A percentile compares a stretch with the other conserved stretches of the same genome.
Conservation (phyloP, 1,140 invertebrate species). For the Lordiphosa clarofinis region DNA sequence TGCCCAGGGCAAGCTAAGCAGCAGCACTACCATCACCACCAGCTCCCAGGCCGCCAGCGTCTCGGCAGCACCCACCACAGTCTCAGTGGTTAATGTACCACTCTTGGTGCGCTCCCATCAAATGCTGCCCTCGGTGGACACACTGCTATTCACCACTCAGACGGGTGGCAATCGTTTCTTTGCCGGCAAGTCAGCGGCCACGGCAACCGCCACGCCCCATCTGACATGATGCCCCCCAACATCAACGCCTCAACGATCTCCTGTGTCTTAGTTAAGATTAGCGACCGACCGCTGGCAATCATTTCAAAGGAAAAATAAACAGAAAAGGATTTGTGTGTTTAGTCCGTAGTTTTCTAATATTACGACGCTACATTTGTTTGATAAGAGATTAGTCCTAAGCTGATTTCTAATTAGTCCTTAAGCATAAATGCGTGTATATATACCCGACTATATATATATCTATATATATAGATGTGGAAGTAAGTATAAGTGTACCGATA, state of each 20-base stretch:
- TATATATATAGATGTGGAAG: constrained; percentile 15
- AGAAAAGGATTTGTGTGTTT: constrained; percentile 34
- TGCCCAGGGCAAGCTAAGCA: constrained; percentile 55
- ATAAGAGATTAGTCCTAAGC: constrained; percentile 47
- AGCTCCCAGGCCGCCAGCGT: constrained; percentile 5
- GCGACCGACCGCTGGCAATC: constrained; percentile 57
- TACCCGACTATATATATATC: constrained; percentile 28
- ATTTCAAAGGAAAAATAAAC: constrained; percentile 12
- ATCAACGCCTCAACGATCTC: constrained; percentile 67
- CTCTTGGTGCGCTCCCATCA: constrained; percentile 65
- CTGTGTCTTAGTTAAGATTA: constrained; percentile 74
- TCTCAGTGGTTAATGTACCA: constrained; percentile 63
- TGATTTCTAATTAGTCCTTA: constrained; percentile 52
- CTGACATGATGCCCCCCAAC: constrained; percentile 62
- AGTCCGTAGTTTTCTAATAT: constrained; percentile 53
- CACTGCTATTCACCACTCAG: constrained; percentile 65
- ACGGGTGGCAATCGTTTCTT: constrained; percentile 64
- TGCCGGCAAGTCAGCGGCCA: constrained; percentile 40
- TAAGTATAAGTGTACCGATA: constrained; percentile 16
- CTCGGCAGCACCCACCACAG: constrained; percentile 26
- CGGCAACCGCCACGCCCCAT: constrained; percentile 42
- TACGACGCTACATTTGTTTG: constrained; percentile 70
- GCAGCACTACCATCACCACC: constrained; percentile 20
- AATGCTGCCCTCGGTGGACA: constrained; percentile 72
- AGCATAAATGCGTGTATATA: constrained; percentile 48